Evolutionary conservation across 2,797 vertebrate genomes (phyloP), one percentile per base, ranked within the genome.

Genomic region (Sus cebifrons): DNA sequence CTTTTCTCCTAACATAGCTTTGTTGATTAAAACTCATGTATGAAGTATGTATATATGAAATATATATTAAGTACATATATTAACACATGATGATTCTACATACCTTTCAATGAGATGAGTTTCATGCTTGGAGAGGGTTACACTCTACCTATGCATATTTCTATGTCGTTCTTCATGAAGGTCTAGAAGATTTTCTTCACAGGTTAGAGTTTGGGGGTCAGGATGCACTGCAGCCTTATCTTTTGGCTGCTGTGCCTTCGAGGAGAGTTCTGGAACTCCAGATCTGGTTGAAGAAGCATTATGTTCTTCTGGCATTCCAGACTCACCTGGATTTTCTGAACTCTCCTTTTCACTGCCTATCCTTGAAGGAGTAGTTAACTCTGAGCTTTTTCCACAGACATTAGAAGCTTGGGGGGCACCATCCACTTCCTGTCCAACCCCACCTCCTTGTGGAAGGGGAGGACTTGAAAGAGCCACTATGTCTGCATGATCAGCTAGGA

Each of bases 111-210:
- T 98, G 98, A 98, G 98, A 98, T 98, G 98, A 98, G 98, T 97
- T 98, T 98, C 95, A 98, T 98, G 99, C 98, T 96, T 97, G 98
- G 96, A 97, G 97, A 97, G 94, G 96, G 95, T 96, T 98, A 98
- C 98, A 98, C 93, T 99, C 99, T 99, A 99, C 97, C 98, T 98
- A 98, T 98, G 98, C 98, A 98, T 99, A 98, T 99, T 99, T 98
- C 98, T 98, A 98, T 99, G 98, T 97, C 93, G 98, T 89, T 98
- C 98, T 89, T 98, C 98, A 95, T 97, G 98, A 97, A 98, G 97
- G 96, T 97, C 98, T 85, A 98, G 92, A 68, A 98, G 98, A 44
- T 98, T 98, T 98, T 98, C 98, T 97, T 99, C 98, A 97, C 98
- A 98, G 89, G 73, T 97, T 97, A 98, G 95, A 96, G 98, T 97